Conservation (phyloP, 1,140 invertebrate species). For the Glossosoma conforme region DNA sequence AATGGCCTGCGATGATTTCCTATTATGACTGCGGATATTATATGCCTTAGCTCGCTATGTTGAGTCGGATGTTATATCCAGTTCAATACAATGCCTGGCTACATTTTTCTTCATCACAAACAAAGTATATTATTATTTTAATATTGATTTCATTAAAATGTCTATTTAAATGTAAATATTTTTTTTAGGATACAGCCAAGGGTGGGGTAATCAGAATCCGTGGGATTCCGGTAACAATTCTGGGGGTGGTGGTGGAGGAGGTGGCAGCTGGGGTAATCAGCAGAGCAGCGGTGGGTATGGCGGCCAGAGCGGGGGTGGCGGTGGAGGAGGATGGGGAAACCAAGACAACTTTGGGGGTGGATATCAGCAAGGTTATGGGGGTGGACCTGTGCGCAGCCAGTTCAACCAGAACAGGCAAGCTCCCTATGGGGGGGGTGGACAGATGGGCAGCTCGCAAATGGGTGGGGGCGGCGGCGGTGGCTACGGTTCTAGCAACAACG, state of each 20-base stretch:
- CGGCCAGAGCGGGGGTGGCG: constrained; percentile 52
- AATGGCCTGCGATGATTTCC: constrained; percentile 14
- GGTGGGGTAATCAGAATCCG: constrained; percentile 44
- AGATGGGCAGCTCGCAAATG: constrained; percentile 34
- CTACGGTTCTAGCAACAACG: constrained; percentile 33
- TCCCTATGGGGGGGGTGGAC: constrained; percentile 60
- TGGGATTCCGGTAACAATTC: constrained; percentile 48
- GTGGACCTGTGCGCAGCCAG: constrained; percentile 64
- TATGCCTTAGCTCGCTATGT: constrained; percentile 25
- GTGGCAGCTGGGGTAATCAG: constrained; percentile 51
- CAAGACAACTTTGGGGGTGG: constrained; percentile 66
- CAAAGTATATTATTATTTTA: constrained; percentile 1
- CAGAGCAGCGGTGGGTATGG: too few relatives aligned
- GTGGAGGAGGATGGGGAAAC: constrained; percentile 51
- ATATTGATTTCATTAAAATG: not conserved
- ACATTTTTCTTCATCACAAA: constrained; percentile 9
- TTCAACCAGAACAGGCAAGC: constrained; percentile 58
- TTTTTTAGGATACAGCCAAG: constrained; percentile 37
- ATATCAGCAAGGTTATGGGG: constrained; percentile 70
- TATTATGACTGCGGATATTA: constrained; percentile 20
- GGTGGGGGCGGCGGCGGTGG: constrained; percentile 35
- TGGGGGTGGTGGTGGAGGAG: constrained; percentile 46
- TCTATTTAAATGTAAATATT: not conserved
- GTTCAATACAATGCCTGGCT: constrained; percentile 15
- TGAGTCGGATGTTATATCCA: constrained; percentile 8